Base-by-base conservation (phyloP, 1,140 invertebrate species). In the Heliconius eleuchia region DNA sequence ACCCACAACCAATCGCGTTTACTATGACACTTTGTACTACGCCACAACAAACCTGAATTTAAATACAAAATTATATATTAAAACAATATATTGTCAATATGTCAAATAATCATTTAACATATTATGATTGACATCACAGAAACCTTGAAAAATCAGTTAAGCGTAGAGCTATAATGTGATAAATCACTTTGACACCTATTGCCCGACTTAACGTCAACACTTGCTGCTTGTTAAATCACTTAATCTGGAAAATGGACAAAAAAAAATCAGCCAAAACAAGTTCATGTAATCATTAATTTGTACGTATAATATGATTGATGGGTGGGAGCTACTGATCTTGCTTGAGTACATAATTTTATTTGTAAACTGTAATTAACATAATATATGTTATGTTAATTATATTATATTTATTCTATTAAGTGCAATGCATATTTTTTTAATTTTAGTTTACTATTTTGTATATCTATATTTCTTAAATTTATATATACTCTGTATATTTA, bases 161-260 rank as follows among this genome's bases (percentile, higher is more conserved):
- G 71, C 76, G 78, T 80, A 76, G 55, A 79, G 72, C 75, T 37
- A 57, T 66, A 78, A 46, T 13, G 39, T 78, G 82, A 84, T 84
- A 83, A 83, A 83, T 83, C 76, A 83, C 76, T 71, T 55, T 74
- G 77, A 60, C 80, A 80, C 75, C 80, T 80, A 82, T 80, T 80
- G 72, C 74, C 76, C 70, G 70, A 76, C 72, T 80, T 72, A 55
- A 80, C 80, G 78, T 84, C 83, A 72, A 82, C 83, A 84, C 83
- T 74, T 73, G 60, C 66, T 76, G 55, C 60, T 78, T 74, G 80
- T 82, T 82, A 82, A 82, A 84, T 82, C 74, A 82, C 39, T 82
- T 78, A 76, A 84, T 84, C 70, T 77, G 66, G 52, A 52, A 84
- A 81, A 52, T 37, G 74, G 72, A 72, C 0, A 81, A 78, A 81